Evolutionary conservation across 37 sponge, comb jelly and placozoan genomes (phyloP).

Genomic region (Lycopodina hypogea): DNA sequence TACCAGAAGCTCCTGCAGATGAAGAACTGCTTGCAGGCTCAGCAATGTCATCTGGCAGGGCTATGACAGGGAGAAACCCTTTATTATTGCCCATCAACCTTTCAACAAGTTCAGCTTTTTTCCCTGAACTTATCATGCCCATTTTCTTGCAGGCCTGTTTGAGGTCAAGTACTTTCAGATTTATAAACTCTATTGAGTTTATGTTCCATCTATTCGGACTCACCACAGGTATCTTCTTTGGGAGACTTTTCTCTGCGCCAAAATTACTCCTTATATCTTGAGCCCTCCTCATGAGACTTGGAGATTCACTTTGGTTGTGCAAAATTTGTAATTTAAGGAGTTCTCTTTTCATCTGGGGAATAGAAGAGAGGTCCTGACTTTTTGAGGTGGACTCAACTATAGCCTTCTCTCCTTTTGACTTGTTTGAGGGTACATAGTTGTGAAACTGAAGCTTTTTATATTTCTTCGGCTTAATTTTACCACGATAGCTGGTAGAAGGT

Average conservation of each 20-base stretch:
- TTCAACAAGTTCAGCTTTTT: constrained; percentile 79
- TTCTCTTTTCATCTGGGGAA: constrained; percentile 81
- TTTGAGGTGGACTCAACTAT: constrained; percentile 53
- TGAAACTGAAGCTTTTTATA: constrained; percentile 66
- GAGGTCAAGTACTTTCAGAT: constrained; percentile 68
- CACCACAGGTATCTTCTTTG: constrained; percentile 48
- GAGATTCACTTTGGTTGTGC: constrained; percentile 71
- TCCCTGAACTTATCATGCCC: constrained; percentile 79
- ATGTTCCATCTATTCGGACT: constrained; percentile 43
- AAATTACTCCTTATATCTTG: constrained; percentile 57
- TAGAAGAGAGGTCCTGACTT: constrained; percentile 44
- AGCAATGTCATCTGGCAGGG: constrained; percentile 37
- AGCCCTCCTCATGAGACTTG: constrained; percentile 64
- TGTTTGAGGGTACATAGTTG: constrained; percentile 74
- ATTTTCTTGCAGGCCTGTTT: constrained; percentile 74
- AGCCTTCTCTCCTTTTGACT: constrained; percentile 52
- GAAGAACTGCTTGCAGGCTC: too few relatives aligned
- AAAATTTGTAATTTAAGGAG: constrained; percentile 81
- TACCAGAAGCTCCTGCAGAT: not conserved
- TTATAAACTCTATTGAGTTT: constrained; percentile 47
- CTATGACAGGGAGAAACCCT: constrained; percentile 51
- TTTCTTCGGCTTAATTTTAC: constrained; percentile 55
- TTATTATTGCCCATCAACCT: constrained; percentile 75
- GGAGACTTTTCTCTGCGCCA: constrained; percentile 4
- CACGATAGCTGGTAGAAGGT: constrained; percentile 30